Evolutionary conservation across 2,888 invertebrate genomes (phyloP).

Genomic region (Strigamia maritima): DNA sequence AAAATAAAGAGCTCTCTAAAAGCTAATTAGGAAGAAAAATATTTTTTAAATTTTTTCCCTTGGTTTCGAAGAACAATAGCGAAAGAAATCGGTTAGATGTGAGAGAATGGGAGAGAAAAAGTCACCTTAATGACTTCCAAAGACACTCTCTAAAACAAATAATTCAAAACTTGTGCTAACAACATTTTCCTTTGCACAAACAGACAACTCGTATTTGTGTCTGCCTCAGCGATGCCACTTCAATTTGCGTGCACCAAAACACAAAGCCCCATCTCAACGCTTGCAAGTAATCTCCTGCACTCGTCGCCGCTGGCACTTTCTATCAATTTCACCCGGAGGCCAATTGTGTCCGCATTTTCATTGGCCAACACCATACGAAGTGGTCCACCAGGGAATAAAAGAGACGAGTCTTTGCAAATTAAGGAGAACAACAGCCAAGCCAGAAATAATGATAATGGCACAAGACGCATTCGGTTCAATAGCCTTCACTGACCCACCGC

Average conservation of each 20-base stretch:
- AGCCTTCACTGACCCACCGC: constrained; percentile 32
- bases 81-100: neutral
- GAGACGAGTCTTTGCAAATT: constrained; percentile 32
- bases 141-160: constrained; percentile 20
- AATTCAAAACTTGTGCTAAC: constrained; percentile 29
- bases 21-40: neutral
- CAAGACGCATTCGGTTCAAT: constrained; percentile 27
- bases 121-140: constrained; percentile 22
- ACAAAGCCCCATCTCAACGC: constrained; percentile 34
- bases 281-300: constrained; percentile 32
- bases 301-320: constrained; percentile 34
- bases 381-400: constrained; percentile 31
- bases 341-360: constrained; percentile 32
- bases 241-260: constrained; percentile 31
- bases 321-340: constrained; percentile 34
- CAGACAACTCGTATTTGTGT: constrained; percentile 28
- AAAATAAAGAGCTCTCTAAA: neutral
- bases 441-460: constrained; percentile 32
- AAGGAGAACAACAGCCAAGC: constrained; percentile 34
- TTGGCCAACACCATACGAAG: constrained; percentile 34
- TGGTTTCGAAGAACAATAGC: neutral
- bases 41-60: neutral
- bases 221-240: constrained; percentile 34
- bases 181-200: constrained; percentile 22
- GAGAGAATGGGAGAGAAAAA: neutral